A percentile compares a stretch with the other conserved stretches of the same genome.
phyloP scores from a whole-genome alignment of 2,797 vertebrate species.

The Iguana delicatissima region DNA sequence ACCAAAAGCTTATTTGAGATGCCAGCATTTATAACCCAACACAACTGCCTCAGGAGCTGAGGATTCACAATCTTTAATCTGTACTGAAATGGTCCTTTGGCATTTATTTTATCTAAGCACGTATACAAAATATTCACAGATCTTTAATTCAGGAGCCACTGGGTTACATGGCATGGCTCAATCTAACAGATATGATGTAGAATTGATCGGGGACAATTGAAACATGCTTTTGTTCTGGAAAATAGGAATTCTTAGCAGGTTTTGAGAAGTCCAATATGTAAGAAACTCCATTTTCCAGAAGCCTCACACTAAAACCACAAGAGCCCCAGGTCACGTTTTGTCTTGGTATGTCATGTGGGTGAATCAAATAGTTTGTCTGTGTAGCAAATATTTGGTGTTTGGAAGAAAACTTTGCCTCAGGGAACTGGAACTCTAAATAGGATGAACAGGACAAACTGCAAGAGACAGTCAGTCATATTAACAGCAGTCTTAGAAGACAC shows the following conservation, averaged over 20 bases:
- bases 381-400: slow-evolving; percentile 1
- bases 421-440: slow-evolving; percentile 14
- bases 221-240: neutral
- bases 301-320: neutral
- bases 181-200: neutral
- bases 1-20: neutral
- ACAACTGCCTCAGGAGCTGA: neutral
- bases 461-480: neutral
- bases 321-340: neutral
- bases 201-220: neutral
- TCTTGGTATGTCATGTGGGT: neutral
- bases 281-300: neutral
- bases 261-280: neutral
- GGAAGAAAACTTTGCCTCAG: neutral
- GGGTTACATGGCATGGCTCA: neutral
- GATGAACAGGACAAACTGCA: neutral
- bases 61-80: neutral
- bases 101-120: slow-evolving; percentile 6
- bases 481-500: neutral
- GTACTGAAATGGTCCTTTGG: neutral
- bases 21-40: neutral
- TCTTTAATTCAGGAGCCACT: neutral
- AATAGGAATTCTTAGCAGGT: neutral
- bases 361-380: neutral
- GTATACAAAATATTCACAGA: neutral